Evolutionary conservation across 2,797 vertebrate species (phyloP).

Genomic region (Orestias chungarensis): DNA sequence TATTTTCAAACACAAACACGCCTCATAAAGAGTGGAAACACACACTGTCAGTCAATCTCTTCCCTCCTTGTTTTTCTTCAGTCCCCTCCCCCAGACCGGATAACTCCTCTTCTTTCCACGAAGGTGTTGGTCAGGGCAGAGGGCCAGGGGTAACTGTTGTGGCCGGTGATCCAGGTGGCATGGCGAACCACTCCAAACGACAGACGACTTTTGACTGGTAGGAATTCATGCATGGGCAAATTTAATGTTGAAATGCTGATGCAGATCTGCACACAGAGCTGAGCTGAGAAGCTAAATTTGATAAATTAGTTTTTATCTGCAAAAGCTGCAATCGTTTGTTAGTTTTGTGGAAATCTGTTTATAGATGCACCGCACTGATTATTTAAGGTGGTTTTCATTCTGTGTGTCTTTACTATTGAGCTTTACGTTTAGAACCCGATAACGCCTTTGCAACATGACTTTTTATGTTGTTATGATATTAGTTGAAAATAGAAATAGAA

Average conservation of each 20-base stretch:
- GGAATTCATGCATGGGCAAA: conserved; percentile 54
- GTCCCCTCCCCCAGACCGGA: conserved; percentile 97
- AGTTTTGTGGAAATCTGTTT: not conserved
- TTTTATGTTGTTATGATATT: not conserved
- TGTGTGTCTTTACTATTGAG: not conserved
- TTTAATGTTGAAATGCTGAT: not conserved
- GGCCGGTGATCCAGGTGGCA: conserved; percentile 83
- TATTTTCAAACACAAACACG: not conserved
- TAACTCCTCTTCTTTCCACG: conserved; percentile 93
- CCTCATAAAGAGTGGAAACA: not conserved
- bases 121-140: conserved; percentile 86
- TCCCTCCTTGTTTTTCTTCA: conserved; percentile 54
- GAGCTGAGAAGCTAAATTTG: not conserved
- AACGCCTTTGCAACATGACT: not conserved
- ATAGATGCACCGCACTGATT: not conserved
- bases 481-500: no score
- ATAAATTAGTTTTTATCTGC: not conserved
- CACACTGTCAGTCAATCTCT: not conserved
- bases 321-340: not conserved
- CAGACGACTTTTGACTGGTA: conserved; percentile 96
- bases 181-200: conserved; percentile 93
- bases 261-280: not conserved
- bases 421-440: no score
- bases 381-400: not conserved
- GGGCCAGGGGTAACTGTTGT: conserved; percentile 83